A percentile compares a stretch with the other conserved stretches of the same genome.
Conservation (phyloP, 2,113 vertebrate genomes). For the Menura novaehollandiae region DNA sequence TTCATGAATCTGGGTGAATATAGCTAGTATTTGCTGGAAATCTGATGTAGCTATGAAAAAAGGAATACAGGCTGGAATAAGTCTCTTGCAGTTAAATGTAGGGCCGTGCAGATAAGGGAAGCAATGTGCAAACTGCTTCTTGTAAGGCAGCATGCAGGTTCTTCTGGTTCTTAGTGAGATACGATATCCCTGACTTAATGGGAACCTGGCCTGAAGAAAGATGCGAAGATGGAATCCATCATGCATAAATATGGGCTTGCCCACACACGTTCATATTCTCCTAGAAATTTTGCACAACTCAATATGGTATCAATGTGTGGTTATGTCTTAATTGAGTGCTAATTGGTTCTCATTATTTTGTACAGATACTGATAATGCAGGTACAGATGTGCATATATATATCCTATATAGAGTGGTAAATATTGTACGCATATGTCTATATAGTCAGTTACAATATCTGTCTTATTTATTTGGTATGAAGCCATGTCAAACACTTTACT, state of each 20-base stretch:
- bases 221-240: background rate
- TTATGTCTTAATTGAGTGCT: background rate
- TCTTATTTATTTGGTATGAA: background rate
- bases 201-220: background rate
- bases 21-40: background rate
- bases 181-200: background rate
- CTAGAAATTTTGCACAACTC: background rate
- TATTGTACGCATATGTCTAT: background rate
- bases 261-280: background rate
- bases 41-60: background rate
- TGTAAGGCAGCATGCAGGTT: background rate
- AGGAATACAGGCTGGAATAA: background rate
- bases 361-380: background rate
- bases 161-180: background rate
- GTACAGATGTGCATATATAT: background rate
- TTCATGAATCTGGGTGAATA: background rate
- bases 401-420: background rate
- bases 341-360: background rate
- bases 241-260: background rate
- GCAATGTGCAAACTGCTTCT: background rate
- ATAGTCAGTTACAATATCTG: background rate
- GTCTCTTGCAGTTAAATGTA: background rate
- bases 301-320: rapidly evolving
- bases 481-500: background rate
- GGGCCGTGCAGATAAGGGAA: background rate